These are phyloP conservation scores for Muraenolepis orangiensis DNA, from an alignment of 2,797 vertebrate genomes.

Conservation along the genomic window DNA sequence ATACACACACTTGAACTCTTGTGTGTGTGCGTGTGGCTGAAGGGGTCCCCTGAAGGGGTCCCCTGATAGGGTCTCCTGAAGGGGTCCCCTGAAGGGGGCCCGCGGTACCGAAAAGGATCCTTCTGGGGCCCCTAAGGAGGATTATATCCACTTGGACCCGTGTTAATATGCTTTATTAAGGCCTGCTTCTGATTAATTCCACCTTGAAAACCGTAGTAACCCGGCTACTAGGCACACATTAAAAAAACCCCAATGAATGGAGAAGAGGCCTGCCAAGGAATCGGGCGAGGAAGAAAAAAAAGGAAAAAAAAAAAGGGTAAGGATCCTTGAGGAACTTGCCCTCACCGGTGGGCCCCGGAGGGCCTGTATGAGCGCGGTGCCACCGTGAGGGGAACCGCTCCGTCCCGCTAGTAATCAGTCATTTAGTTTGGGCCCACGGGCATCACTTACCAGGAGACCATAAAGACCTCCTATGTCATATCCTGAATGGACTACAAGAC, in stretches of 20 bases:
- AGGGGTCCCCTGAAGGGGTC: too few species aligned
- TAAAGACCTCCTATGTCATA: slow-evolving; percentile 71
- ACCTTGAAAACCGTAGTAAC: slow-evolving; percentile 78
- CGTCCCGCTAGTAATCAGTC: slow-evolving; percentile 58
- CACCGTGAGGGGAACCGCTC: slow-evolving; percentile 70
- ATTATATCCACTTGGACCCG: slow-evolving; percentile 66
- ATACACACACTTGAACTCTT: slow-evolving; percentile 21
- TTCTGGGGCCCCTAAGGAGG: slow-evolving; percentile 64
- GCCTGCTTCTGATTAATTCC: slow-evolving; percentile 78
- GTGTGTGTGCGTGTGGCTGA: slow-evolving; percentile 40
- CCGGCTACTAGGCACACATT: slow-evolving; percentile 76
- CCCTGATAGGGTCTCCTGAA: too few species aligned
- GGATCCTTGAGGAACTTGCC: slow-evolving; percentile 71
- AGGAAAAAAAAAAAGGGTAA: slow-evolving; percentile 51
- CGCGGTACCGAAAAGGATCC: too few species aligned
- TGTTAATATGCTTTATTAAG: slow-evolving; percentile 78
- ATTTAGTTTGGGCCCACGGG: slow-evolving; percentile 69
- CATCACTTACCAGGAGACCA: slow-evolving; percentile 63
- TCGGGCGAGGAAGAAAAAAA: slow-evolving; percentile 44
- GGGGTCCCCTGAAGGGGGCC: too few species aligned
- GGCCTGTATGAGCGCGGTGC: slow-evolving; percentile 71
- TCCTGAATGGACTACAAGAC: slow-evolving; percentile 68
- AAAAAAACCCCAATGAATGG: slow-evolving; percentile 78
- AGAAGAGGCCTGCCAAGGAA: slow-evolving; percentile 68
- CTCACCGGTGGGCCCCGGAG: slow-evolving; percentile 70